phyloP scores from a whole-genome alignment of 2,797 vertebrate species.

The Rhinichthys osculus region DNA sequence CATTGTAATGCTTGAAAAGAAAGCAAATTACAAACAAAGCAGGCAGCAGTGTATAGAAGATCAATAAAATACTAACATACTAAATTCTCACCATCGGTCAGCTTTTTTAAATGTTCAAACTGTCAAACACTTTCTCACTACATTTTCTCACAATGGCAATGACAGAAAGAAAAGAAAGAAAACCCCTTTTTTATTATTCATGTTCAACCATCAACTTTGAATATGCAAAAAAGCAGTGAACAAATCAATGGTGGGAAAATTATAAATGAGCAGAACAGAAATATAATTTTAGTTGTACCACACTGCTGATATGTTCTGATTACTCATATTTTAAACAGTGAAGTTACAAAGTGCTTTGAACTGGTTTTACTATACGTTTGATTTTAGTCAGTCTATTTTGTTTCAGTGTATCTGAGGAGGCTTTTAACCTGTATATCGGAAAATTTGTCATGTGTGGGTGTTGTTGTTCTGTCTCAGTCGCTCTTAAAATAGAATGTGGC shows the following conservation, averaged over 20 bases:
- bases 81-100: neutral
- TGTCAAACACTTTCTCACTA: neutral
- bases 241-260: constrained; percentile 68
- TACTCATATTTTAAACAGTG: constrained; percentile 44
- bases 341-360: constrained; percentile 35
- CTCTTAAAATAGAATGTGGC: constrained; percentile 47
- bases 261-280: constrained; percentile 60
- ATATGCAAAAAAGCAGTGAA: neutral
- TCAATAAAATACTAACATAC: too few species aligned
- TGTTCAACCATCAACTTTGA: neutral
- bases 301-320: constrained; percentile 57
- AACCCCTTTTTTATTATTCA: neutral
- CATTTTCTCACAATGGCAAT: neutral
- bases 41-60: too few species aligned
- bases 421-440: constrained; percentile 47
- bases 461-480: neutral
- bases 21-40: too few species aligned
- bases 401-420: constrained; percentile 8
- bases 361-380: constrained; percentile 48
- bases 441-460: constrained; percentile 42
- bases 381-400: constrained; percentile 38
- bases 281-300: constrained; percentile 45
- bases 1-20: too few species aligned
- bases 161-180: neutral
- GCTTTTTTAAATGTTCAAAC: neutral